These are phyloP conservation scores for Drosophila orosa DNA, from an alignment of 1,140 invertebrate species.

Conservation along the genomic window DNA sequence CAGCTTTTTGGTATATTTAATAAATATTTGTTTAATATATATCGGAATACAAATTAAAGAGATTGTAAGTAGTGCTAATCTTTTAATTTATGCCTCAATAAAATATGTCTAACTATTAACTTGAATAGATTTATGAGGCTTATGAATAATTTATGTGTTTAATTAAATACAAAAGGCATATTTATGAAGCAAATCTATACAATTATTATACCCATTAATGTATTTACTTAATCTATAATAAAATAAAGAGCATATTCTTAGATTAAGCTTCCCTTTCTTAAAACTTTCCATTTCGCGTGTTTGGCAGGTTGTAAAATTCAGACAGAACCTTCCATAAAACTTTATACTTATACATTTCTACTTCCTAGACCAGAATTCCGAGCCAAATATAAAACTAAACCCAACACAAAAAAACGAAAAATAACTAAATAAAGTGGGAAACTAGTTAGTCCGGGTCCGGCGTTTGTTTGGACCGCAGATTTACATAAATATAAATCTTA, in stretches of 20 bases:
- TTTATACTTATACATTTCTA: conserved; percentile 7
- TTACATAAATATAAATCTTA: conserved; percentile 60
- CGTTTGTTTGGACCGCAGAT: conserved; percentile 40
- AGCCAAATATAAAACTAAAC: conserved; percentile 14
- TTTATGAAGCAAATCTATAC: background rate
- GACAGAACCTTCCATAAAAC: conserved; percentile 3
- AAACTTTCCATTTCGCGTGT: conserved; percentile 34
- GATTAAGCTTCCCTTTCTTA: background rate
- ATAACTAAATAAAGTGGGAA: conserved; percentile 32
- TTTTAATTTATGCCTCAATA: background rate
- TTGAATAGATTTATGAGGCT: background rate
- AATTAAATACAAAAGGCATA: background rate
- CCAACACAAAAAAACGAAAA: background rate
- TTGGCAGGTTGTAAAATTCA: conserved; percentile 2
- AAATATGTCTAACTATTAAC: background rate
- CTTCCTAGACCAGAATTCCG: conserved; percentile 34
- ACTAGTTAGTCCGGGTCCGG: conserved; percentile 49
- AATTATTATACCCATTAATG: background rate
- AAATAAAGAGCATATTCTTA: background rate
- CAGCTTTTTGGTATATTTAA: too few relatives aligned
- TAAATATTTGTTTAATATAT: background rate
- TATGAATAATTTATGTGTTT: conserved; percentile 1
- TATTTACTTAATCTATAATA: background rate
- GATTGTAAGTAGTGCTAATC: conserved; percentile 2
- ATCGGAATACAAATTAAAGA: background rate